Conservation (phyloP, 2,888 invertebrate species). For the Lepetodrilus schrolli region DNA sequence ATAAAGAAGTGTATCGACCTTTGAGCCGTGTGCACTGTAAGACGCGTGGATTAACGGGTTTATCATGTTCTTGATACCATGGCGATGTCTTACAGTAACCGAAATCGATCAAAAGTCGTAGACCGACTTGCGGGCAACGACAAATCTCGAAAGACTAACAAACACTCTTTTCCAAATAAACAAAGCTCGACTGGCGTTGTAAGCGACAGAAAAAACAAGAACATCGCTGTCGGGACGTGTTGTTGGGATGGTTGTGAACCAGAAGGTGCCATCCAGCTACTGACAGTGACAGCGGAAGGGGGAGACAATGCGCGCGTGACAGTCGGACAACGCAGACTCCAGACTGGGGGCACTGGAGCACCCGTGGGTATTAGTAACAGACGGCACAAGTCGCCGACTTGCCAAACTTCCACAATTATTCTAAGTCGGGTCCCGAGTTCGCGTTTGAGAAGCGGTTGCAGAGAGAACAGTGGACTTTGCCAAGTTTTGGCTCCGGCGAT, state of each 20-base stretch:
- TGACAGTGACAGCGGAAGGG: not conserved
- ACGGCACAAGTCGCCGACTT: too few relatives aligned
- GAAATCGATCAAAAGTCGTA: not conserved
- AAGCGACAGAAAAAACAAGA: conserved; percentile 1
- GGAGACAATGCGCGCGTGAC: conserved; percentile 5
- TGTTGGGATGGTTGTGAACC: not conserved
- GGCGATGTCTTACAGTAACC: not conserved
- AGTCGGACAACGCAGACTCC: not conserved
- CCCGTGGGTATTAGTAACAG: not conserved
- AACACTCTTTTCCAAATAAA: conserved; percentile 21
- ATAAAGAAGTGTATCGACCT: too few relatives aligned
- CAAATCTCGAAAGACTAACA: conserved; percentile 21
- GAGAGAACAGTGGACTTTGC: conserved; percentile 13
- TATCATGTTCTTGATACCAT: not conserved
- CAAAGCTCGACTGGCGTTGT: not conserved
- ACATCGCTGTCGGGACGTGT: not conserved
- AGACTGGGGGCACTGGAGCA: not conserved
- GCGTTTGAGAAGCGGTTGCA: not conserved
- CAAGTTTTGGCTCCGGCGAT: conserved; percentile 20
- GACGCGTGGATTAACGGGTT: too few relatives aligned
- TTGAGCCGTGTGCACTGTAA: too few relatives aligned
- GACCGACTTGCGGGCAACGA: not conserved
- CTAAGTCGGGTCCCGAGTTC: not conserved
- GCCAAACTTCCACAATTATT: not conserved
- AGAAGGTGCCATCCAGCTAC: not conserved